These are phyloP conservation scores for Pelvicachromis taeniatus DNA, from an alignment of 2,113 vertebrate genomes.

Conservation along the genomic window DNA sequence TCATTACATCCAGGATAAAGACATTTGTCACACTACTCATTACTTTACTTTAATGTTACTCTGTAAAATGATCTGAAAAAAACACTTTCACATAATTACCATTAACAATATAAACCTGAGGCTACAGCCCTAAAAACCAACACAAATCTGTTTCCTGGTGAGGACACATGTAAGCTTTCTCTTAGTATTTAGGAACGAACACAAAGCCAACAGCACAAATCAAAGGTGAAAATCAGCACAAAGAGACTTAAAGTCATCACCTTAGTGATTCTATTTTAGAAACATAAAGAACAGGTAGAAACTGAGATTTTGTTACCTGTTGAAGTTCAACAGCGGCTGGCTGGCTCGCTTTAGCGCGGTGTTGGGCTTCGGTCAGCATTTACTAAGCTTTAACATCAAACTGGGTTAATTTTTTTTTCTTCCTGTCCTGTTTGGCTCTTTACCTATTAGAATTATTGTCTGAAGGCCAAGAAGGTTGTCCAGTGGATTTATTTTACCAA, in stretches of 20 bases:
- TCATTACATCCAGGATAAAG: background rate
- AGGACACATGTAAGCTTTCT: background rate
- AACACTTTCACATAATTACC: background rate
- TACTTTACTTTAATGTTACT: background rate
- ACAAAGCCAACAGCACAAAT: background rate
- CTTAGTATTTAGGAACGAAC: background rate
- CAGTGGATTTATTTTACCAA: too few species aligned
- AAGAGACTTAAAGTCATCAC: too few species aligned
- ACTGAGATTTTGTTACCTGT: rapidly evolving
- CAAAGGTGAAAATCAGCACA: too few species aligned
- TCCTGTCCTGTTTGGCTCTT: too few species aligned
- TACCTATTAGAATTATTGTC: too few species aligned
- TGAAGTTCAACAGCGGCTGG: background rate
- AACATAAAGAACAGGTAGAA: too few species aligned
- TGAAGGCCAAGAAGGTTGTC: too few species aligned
- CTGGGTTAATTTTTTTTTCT: too few species aligned
- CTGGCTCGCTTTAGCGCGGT: background rate
- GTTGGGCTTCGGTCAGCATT: rapidly evolving
- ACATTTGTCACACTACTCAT: background rate
- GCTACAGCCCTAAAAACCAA: background rate
- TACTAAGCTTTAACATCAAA: background rate
- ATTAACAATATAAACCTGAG: background rate
- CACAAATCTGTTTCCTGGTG: background rate
- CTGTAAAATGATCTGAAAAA: background rate
- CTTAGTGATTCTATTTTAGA: too few species aligned